A percentile compares a stretch with the other conserved stretches of the same genome.
These are phyloP conservation scores for Pica pica DNA, from an alignment of 2,113 vertebrate genomes.

Conservation along the genomic window DNA sequence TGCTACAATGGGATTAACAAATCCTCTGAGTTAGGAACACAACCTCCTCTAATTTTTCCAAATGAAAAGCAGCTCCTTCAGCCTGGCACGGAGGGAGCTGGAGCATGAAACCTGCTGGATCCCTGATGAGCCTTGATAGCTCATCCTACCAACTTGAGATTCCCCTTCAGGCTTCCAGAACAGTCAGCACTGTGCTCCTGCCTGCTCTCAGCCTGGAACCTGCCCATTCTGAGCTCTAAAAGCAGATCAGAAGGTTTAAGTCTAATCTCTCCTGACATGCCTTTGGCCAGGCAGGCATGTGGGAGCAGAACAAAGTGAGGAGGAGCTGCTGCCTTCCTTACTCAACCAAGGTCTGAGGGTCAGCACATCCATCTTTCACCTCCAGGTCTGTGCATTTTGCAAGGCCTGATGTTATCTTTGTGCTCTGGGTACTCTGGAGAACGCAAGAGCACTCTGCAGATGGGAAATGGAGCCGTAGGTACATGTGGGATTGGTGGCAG, in stretches of 20 bases:
- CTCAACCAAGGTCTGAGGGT: background rate
- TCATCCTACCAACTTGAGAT: background rate
- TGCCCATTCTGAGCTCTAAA: background rate
- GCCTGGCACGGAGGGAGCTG: background rate
- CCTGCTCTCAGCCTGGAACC: background rate
- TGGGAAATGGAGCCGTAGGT: background rate
- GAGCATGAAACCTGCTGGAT: background rate
- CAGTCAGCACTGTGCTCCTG: background rate
- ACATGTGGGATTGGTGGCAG: background rate
- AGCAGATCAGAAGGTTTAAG: slow-evolving; percentile 10
- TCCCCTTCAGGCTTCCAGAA: background rate
- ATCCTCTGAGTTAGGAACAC: background rate
- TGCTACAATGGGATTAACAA: background rate
- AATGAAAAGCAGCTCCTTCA: background rate
- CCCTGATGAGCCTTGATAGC: background rate
- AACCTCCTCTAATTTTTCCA: background rate
- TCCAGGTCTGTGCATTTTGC: background rate
- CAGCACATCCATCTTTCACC: background rate
- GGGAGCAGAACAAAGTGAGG: background rate
- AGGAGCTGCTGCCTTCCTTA: background rate
- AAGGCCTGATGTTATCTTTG: background rate
- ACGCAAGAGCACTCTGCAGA: background rate
- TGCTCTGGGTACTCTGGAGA: background rate
- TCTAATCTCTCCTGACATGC: slow-evolving; percentile 25
- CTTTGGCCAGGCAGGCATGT: background rate